Evolutionary conservation across 2,113 vertebrate species (phyloP), one percentile per base, ranked within the genome.

Genomic region (Rhabdomys dilectus): DNA sequence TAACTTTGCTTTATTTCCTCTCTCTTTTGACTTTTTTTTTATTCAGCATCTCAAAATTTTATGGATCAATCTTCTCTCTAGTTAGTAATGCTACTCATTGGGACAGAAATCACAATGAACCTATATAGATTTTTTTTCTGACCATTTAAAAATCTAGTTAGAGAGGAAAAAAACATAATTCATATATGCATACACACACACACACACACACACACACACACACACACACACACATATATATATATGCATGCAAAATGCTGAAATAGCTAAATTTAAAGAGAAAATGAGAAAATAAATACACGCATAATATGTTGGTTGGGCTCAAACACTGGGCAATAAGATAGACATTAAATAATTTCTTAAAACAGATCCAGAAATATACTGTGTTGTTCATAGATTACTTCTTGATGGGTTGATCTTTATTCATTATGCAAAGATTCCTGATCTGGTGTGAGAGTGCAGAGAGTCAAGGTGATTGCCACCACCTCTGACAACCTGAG

Each of bases 1-100:
- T 82, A 82, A 93, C 5, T 60, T 53, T n/a, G 60, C 39, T 7
- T 87, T 72, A 81, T 93, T 64, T 76, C 73, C 62, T 93, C n/a
- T 68, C 60, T 62, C 82, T 16, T 5, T 89, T 89, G 64, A 48
- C 64, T 64, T 89, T 51, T 64, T 89, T 51, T 82, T 87, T 89
- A 16, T 82, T 88, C 17, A 34, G 21, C 10, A 11, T 73, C 60
- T 90, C 51, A 88, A 84, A 62, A 48, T 34, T 72, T 21, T 48
- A 76, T 53, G 73, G 19, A 70, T 9, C 10, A 51, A 94, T 51
- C 92, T 78, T 3, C 51, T 72, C 5, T 56, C 16, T 72, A 58
- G 31, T 87, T 82, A 73, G 19, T 34, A 72, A 29, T 77, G 22
- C 70, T n/a, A 45, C 66, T n/a, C 5, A 9, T 29, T 91, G 10